phyloP scores from a whole-genome alignment of 37 sponge, comb jelly and placozoan species.

The Haliclona indistincta region DNA sequence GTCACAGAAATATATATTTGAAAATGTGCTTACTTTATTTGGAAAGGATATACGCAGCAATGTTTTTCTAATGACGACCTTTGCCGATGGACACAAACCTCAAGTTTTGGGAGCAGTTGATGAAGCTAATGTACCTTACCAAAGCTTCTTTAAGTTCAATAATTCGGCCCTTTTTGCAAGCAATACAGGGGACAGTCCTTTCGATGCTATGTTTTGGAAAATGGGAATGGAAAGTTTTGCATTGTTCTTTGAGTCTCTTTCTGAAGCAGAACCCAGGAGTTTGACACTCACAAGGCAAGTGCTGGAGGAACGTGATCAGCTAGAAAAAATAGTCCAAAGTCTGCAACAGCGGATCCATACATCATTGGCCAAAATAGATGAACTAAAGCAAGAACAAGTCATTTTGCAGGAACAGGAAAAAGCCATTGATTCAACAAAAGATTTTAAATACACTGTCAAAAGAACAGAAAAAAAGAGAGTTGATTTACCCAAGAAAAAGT shows the following conservation, averaged over 20 bases:
- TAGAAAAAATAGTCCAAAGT: constrained; percentile 31
- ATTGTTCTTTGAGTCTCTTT: constrained; percentile 47
- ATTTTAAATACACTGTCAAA: too few relatives aligned
- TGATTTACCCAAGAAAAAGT: too few relatives aligned
- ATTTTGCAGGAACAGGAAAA: not conserved
- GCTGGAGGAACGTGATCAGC: constrained; percentile 40
- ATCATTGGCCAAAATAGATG: constrained; percentile 26
- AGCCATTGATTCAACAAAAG: too few relatives aligned
- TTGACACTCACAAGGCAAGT: constrained; percentile 59
- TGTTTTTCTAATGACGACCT: constrained; percentile 73
- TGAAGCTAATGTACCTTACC: constrained; percentile 40
- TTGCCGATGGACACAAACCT: constrained; percentile 71
- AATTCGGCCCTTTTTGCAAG: constrained; percentile 43
- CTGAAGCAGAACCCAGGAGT: constrained; percentile 7
- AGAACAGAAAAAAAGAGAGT: too few relatives aligned
- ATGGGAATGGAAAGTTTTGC: constrained; percentile 59
- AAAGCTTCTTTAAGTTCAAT: constrained; percentile 58
- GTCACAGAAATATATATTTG: constrained; percentile 64
- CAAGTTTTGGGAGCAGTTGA: constrained; percentile 53
- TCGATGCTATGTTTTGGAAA: constrained; percentile 67
- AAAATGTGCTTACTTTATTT: constrained; percentile 63
- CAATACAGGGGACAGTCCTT: constrained; percentile 1
- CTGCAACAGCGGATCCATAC: constrained; percentile 33
- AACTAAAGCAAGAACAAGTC: constrained; percentile 29
- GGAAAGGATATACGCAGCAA: constrained; percentile 52